These are phyloP conservation scores for Drosophila nr. fundita DNA, from an alignment of 2,888 invertebrate genomes.

Conservation along the genomic window DNA sequence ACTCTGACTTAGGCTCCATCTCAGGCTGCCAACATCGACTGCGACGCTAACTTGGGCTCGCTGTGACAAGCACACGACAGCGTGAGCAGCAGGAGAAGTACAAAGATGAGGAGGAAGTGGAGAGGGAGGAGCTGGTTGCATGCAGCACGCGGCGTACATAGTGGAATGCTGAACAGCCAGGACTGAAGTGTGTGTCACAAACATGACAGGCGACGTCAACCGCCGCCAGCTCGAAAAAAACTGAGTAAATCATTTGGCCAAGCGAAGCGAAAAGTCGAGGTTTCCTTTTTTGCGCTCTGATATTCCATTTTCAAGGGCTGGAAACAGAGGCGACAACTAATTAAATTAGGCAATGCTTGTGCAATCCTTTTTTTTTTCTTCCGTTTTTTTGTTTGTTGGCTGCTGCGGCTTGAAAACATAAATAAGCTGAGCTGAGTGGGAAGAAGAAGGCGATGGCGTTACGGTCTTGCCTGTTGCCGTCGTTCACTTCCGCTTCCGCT, in stretches of 20 bases:
- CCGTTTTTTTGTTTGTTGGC: slow-evolving; percentile 22
- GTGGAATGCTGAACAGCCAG: slow-evolving; percentile 40
- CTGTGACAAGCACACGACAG: slow-evolving; percentile 56
- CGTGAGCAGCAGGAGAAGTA: neutral
- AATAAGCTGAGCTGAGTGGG: slow-evolving; percentile 52
- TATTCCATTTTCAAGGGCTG: slow-evolving; percentile 8
- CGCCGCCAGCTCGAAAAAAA: slow-evolving; percentile 62
- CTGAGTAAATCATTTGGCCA: slow-evolving; percentile 73
- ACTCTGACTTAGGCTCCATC: slow-evolving; percentile 20
- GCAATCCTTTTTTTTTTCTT: slow-evolving; percentile 64
- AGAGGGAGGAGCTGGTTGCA: slow-evolving; percentile 45
- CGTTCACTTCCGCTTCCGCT: slow-evolving; percentile 75
- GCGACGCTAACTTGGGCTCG: slow-evolving; percentile 28
- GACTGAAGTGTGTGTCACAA: slow-evolving; percentile 79
- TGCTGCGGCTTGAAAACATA: slow-evolving; percentile 70
- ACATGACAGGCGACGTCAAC: slow-evolving; percentile 77
- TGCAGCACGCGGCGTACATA: slow-evolving; percentile 60
- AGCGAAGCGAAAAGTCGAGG: slow-evolving; percentile 57
- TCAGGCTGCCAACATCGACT: slow-evolving; percentile 4
- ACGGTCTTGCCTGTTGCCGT: slow-evolving; percentile 36
- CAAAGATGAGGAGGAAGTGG: neutral
- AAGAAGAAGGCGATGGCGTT: slow-evolving; percentile 11
- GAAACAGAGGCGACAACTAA: slow-evolving; percentile 64
- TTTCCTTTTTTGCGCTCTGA: slow-evolving; percentile 7
- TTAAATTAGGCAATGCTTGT: slow-evolving; percentile 72